A percentile compares a stretch with the other conserved stretches of the same genome.
Evolutionary conservation across 1,140 invertebrate genomes (phyloP).

Genomic region (Oryctes rhinoceros): DNA sequence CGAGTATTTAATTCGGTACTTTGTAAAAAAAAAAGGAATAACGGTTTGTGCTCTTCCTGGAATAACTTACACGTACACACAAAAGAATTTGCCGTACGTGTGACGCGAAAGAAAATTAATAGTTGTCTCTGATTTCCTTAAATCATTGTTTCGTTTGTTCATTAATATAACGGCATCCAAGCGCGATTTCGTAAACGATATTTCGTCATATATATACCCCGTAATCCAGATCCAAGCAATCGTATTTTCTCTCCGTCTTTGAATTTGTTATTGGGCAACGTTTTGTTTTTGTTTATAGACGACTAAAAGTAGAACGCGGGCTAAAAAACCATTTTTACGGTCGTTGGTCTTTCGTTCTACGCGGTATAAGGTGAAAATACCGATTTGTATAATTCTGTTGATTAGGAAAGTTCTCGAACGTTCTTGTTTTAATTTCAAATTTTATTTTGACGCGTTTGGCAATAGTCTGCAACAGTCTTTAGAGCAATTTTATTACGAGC

Average conservation of each 20-base stretch:
- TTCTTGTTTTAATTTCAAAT: background rate
- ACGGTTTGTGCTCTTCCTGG: slow-evolving; percentile 11
- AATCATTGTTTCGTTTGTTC: no score
- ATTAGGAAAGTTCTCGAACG: background rate
- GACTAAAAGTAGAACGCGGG: background rate
- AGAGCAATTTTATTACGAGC: no score
- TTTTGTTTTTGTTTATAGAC: slow-evolving; percentile 30
- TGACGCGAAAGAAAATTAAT: slow-evolving; percentile 9
- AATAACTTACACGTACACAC: background rate
- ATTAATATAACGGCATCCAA: no score
- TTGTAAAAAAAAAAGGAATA: background rate
- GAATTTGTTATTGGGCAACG: slow-evolving; percentile 6
- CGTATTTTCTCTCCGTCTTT: background rate
- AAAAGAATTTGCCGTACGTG: background rate
- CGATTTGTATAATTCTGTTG: slow-evolving; percentile 8
- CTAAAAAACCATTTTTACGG: slow-evolving; percentile 32
- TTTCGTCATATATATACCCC: no score
- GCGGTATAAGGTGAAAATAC: slow-evolving; percentile 8
- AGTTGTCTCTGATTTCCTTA: background rate
- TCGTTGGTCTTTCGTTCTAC: slow-evolving; percentile 16
- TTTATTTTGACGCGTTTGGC: background rate
- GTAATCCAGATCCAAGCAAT: no score
- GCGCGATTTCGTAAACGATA: no score
- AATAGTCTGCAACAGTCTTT: no score
- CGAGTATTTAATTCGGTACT: background rate